Conservation (phyloP, 1,140 invertebrate genomes). For the Leptoteleia sp. region DNA sequence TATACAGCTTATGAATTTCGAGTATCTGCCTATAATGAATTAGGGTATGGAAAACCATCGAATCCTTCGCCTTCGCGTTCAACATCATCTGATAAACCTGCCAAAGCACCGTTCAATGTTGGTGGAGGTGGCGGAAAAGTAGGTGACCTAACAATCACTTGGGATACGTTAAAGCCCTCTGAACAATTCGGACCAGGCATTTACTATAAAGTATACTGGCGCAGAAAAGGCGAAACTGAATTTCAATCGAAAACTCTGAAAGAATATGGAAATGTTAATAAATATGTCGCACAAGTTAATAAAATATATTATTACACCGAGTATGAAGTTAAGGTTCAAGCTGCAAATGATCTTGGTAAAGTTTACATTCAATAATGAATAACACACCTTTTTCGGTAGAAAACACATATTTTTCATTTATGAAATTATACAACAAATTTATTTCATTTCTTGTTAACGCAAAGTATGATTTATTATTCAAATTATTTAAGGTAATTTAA, state of each 20-base stretch:
- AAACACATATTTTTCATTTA: no score
- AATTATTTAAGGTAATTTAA: no score
- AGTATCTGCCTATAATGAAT: slow-evolving; percentile 90
- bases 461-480: no score
- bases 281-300: slow-evolving; percentile 87
- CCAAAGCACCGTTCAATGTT: slow-evolving; percentile 88
- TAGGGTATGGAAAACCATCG: slow-evolving; percentile 89
- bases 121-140: slow-evolving; percentile 98
- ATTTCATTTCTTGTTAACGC: no score
- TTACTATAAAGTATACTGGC: slow-evolving; percentile 95
- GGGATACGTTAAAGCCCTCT: slow-evolving; percentile 88
- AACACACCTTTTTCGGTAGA: no score
- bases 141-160: slow-evolving; percentile 95
- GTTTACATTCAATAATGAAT: no score
- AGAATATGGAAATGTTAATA: slow-evolving; percentile 87
- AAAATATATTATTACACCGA: slow-evolving; percentile 91
- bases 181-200: slow-evolving; percentile 94
- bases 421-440: no score
- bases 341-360: slow-evolving; percentile 86
- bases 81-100: slow-evolving; percentile 90
- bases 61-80: slow-evolving; percentile 90
- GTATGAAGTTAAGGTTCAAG: slow-evolving; percentile 94
- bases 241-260: slow-evolving; percentile 86
- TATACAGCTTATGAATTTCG: slow-evolving; percentile 95
- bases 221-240: slow-evolving; percentile 86